Percentiles rank a stretch among this genome's conserved stretches.
These are phyloP conservation scores for Aricia artaxerxes DNA, from an alignment of 2,888 invertebrate genomes.

Conservation along the genomic window DNA sequence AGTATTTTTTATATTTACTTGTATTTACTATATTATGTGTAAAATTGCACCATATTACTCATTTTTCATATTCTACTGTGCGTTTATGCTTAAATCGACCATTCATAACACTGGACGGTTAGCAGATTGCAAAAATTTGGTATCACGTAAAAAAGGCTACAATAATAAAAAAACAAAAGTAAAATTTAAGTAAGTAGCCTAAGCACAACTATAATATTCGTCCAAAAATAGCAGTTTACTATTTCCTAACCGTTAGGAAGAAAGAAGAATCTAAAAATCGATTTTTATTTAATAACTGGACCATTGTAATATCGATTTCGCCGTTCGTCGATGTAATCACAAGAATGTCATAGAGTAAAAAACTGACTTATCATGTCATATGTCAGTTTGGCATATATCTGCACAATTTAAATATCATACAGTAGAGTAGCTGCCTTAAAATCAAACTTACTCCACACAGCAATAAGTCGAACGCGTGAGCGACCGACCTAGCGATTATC, in stretches of 20 bases:
- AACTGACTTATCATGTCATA: neutral
- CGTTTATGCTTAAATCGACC: neutral
- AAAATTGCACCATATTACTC: too few species aligned
- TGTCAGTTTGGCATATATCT: neutral
- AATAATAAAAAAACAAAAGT: neutral
- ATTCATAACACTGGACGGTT: neutral
- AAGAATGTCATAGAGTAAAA: neutral
- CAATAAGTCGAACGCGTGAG: too few species aligned
- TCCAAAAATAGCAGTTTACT: neutral
- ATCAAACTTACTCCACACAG: too few species aligned
- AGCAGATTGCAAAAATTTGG: constrained; percentile 1
- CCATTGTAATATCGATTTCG: constrained; percentile 3
- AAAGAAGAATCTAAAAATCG: neutral
- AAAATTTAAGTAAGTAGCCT: neutral
- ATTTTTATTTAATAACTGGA: neutral
- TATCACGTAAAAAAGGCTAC: neutral
- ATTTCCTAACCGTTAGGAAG: neutral
- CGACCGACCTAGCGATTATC: too few species aligned
- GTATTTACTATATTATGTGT: too few species aligned
- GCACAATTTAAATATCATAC: neutral
- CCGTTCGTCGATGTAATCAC: neutral
- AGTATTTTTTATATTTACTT: neutral
- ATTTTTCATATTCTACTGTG: neutral
- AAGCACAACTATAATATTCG: neutral
- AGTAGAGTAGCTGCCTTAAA: neutral